Conservation (phyloP, 2,888 invertebrate species). For the Archaeoteleia sp. region DNA sequence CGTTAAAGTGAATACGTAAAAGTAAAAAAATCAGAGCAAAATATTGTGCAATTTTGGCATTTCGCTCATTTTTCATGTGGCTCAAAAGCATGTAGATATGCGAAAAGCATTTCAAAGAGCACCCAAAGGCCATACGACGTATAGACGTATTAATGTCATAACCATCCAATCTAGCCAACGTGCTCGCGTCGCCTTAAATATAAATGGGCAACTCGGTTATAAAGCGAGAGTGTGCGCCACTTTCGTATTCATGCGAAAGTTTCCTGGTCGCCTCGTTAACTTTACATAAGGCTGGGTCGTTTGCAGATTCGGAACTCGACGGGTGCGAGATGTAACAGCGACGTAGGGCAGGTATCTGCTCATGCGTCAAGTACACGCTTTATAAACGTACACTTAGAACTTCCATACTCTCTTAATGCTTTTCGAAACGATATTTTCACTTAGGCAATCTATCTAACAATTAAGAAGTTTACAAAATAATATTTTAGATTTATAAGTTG, state of each 20-base stretch:
- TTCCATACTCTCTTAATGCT: too few relatives aligned
- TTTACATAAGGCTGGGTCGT: conserved; percentile 65
- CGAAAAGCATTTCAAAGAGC: conserved; percentile 44
- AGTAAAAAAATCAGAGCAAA: too few relatives aligned
- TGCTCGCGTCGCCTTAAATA: conserved; percentile 68
- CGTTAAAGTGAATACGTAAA: too few relatives aligned
- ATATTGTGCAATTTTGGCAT: conserved; percentile 12
- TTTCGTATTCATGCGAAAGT: conserved; percentile 73
- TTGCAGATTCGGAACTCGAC: conserved; percentile 61
- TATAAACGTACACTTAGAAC: too few relatives aligned
- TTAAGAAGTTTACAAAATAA: too few relatives aligned
- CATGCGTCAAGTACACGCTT: conserved; percentile 18
- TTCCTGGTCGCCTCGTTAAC: conserved; percentile 70
- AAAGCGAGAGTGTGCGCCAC: conserved; percentile 63
- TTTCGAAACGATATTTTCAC: too few relatives aligned
- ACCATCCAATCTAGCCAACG: conserved; percentile 68
- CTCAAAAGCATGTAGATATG: conserved; percentile 18
- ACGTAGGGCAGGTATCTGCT: conserved; percentile 28
- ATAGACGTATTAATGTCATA: conserved; percentile 67
- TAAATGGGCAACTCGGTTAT: conserved; percentile 65
- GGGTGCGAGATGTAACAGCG: conserved; percentile 45
- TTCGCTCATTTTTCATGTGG: conserved; percentile 26
- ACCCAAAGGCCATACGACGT: conserved; percentile 44
- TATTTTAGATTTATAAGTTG: too few relatives aligned
- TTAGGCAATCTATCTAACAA: too few relatives aligned